Evolutionary conservation across 2,113 vertebrate species (phyloP).

Genomic region (Amphilophus citrinellus): DNA sequence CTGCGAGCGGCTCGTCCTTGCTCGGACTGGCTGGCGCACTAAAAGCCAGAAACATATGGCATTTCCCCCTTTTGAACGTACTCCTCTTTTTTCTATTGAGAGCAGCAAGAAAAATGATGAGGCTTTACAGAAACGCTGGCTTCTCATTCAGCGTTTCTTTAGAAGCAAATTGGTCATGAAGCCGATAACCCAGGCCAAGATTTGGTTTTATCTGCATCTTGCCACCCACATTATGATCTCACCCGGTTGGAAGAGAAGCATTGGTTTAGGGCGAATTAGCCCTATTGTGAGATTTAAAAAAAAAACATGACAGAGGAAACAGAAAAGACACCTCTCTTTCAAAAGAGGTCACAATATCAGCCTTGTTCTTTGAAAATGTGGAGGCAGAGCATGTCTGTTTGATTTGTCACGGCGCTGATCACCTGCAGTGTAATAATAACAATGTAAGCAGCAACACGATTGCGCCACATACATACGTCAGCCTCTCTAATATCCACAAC

Average conservation of each 20-base stretch:
- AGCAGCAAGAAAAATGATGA: not conserved
- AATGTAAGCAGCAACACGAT: constrained; percentile 20
- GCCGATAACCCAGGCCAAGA: constrained; percentile 12
- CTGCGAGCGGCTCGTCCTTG: not conserved
- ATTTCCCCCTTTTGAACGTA: not conserved
- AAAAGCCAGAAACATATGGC: not conserved
- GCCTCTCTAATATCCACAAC: constrained; percentile 14
- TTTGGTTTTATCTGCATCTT: constrained; percentile 11
- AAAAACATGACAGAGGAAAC: constrained; percentile 10
- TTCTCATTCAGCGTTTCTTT: not conserved
- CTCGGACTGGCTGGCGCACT: not conserved
- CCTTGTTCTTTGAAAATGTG: constrained; percentile 31
- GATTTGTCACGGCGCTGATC: constrained; percentile 21
- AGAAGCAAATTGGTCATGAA: constrained; percentile 8
- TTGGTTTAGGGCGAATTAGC: constrained; percentile 4
- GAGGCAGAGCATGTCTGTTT: constrained; percentile 17
- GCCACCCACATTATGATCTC: constrained; percentile 32
- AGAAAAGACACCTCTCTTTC: not conserved
- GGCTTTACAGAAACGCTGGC: not conserved
- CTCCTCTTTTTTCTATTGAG: not conserved
- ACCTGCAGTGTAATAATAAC: constrained; percentile 36
- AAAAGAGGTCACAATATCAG: constrained; percentile 27
- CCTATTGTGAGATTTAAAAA: constrained; percentile 8
- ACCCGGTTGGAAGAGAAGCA: not conserved
- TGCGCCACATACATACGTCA: constrained; percentile 17